phyloP scores from a whole-genome alignment of 2,113 vertebrate genomes.

The Tylochromis polylepis region DNA sequence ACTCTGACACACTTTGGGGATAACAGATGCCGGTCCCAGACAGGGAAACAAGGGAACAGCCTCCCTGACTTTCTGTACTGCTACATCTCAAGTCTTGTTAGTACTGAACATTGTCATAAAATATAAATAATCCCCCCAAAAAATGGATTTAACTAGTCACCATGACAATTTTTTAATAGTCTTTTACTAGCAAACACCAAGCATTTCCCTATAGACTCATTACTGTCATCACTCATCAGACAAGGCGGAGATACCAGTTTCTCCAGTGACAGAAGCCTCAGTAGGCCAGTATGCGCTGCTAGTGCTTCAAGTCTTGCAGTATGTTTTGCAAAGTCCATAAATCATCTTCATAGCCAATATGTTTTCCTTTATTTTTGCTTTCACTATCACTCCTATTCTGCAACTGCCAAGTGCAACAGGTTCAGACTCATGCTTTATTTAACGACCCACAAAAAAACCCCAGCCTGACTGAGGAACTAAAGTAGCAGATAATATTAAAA shows the following conservation, averaged over 20 bases:
- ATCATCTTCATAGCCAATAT: neutral
- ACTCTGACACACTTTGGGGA: neutral
- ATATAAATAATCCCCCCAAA: neutral
- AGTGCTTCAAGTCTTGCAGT: neutral
- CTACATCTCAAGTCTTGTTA: neutral
- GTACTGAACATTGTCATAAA: neutral
- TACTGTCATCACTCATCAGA: neutral
- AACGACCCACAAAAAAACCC: neutral
- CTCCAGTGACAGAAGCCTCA: neutral
- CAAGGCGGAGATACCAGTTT: neutral
- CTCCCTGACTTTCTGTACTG: neutral
- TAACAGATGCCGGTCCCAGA: neutral
- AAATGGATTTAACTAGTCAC: neutral
- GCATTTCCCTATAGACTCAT: neutral
- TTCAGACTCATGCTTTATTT: neutral
- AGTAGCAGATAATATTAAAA: neutral
- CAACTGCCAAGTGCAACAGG: slow-evolving; percentile 15
- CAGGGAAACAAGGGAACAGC: neutral
- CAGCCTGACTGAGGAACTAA: neutral
- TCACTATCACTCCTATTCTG: neutral
- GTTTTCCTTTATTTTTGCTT: neutral
- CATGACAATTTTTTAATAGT: neutral
- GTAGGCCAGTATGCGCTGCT: neutral
- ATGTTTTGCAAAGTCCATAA: neutral
- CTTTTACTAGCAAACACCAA: neutral